Percentiles rank a stretch among this genome's conserved stretches.
Evolutionary conservation across 2,797 vertebrate species (phyloP).

Genomic region (Cynodonichthys magdalenae): DNA sequence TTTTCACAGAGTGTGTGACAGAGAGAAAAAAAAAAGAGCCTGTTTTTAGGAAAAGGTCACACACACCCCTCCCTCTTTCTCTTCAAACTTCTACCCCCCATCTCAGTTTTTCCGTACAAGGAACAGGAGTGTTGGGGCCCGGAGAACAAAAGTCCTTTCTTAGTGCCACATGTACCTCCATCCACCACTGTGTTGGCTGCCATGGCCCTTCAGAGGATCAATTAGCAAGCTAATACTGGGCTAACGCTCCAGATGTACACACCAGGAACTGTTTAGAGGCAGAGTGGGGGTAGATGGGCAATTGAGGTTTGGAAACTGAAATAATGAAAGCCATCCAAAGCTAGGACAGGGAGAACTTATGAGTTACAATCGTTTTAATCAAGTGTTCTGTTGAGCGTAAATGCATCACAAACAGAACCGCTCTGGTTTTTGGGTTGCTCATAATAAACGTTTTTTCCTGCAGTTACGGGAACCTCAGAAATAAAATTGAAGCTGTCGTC

Average conservation of each 20-base stretch:
- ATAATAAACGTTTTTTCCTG: not conserved
- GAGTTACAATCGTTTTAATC: constrained; percentile 30
- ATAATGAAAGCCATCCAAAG: constrained; percentile 58
- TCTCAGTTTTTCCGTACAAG: constrained; percentile 75
- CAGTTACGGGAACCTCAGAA: not conserved
- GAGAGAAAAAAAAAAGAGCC: constrained; percentile 45
- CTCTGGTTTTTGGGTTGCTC: not conserved
- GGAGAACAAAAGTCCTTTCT: constrained; percentile 82
- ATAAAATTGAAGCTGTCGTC: constrained; percentile 19
- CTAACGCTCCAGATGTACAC: constrained; percentile 60
- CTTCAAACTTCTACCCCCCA: constrained; percentile 29
- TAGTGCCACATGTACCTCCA: constrained; percentile 59
- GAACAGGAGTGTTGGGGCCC: constrained; percentile 54
- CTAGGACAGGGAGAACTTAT: constrained; percentile 24
- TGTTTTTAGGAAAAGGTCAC: constrained; percentile 59
- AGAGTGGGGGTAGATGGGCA: constrained; percentile 24
- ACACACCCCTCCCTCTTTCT: not conserved
- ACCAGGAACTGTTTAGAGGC: constrained; percentile 65
- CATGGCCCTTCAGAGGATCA: constrained; percentile 67
- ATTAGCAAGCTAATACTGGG: constrained; percentile 61
- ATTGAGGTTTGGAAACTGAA: constrained; percentile 39
- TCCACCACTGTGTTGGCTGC: constrained; percentile 50
- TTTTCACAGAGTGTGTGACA: constrained; percentile 30
- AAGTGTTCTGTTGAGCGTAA: constrained; percentile 7
- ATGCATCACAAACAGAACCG: constrained; percentile 7